Percentiles rank a stretch among this genome's conserved stretches.
phyloP scores from a whole-genome alignment of 2,113 vertebrate genomes.

The Malurus cyaneus region DNA sequence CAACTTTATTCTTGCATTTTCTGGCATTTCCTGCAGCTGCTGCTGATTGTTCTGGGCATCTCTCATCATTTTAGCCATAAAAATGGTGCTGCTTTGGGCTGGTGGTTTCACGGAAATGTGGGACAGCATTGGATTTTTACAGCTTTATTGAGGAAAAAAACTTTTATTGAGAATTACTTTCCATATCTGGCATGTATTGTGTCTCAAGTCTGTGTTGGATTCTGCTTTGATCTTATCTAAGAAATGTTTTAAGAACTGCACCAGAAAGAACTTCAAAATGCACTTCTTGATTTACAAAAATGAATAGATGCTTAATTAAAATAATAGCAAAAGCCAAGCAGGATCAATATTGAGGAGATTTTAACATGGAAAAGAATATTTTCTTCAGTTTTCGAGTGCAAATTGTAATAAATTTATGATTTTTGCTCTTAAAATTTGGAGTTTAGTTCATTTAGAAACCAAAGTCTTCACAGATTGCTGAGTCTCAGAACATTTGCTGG shows the following conservation, averaged over 20 bases:
- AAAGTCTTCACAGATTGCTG: neutral
- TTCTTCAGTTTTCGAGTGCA: neutral
- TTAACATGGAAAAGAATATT: neutral
- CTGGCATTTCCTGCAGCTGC: neutral
- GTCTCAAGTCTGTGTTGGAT: neutral
- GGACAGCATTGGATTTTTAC: neutral
- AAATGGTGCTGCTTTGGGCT: neutral
- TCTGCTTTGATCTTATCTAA: neutral
- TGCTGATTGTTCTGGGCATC: neutral
- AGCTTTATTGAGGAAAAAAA: neutral
- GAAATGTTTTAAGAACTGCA: neutral
- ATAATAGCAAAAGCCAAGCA: neutral
- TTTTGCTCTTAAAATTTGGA: neutral
- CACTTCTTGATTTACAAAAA: neutral
- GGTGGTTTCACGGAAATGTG: neutral
- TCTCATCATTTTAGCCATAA: neutral
- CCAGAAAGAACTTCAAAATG: neutral
- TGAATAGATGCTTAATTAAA: neutral
- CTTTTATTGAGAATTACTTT: neutral
- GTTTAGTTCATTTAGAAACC: neutral
- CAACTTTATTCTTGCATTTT: neutral
- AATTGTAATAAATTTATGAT: neutral
- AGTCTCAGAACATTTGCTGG: neutral
- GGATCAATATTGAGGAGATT: neutral
- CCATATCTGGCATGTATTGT: neutral